These are phyloP conservation scores for Campodea augens DNA, from an alignment of 1,140 invertebrate species.

Conservation along the genomic window DNA sequence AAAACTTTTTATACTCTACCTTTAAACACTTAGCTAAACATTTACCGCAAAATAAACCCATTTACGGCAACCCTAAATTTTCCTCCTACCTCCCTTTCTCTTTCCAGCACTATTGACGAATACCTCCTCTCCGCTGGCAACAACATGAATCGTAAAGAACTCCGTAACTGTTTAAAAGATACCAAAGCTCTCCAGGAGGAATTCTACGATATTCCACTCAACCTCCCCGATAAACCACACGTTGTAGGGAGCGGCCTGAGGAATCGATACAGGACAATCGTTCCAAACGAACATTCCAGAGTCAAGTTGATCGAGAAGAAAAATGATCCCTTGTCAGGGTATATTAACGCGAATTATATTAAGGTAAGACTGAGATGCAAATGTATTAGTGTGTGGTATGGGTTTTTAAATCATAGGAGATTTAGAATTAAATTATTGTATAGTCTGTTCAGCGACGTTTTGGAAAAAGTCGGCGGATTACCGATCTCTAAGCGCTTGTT, in stretches of 20 bases:
- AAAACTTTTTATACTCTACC: no score
- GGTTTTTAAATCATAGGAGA: slow-evolving; percentile 1
- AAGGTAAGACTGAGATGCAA: slow-evolving; percentile 31
- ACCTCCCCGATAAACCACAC: slow-evolving; percentile 69
- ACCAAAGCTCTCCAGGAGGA: slow-evolving; percentile 50
- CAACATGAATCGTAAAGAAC: slow-evolving; percentile 41
- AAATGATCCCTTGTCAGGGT: slow-evolving; percentile 31
- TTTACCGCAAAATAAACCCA: no score
- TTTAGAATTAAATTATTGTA: slow-evolving; percentile 3
- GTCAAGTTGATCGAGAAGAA: slow-evolving; percentile 26
- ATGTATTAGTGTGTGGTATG: not conserved
- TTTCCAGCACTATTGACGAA: slow-evolving; percentile 35
- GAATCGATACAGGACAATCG: slow-evolving; percentile 72
- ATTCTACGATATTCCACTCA: slow-evolving; percentile 82
- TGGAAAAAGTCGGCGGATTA: no score
- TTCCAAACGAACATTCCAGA: slow-evolving; percentile 65
- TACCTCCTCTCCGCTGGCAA: slow-evolving; percentile 41
- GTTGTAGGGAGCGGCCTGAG: slow-evolving; percentile 73
- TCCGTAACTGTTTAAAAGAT: slow-evolving; percentile 39
- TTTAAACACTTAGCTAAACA: no score
- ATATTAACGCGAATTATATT: slow-evolving; percentile 78
- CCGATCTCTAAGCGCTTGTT: no score
- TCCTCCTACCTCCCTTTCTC: no score
- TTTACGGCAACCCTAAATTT: no score
- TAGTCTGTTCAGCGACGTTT: no score